Percentiles rank a stretch among this genome's conserved stretches.
Conservation (phyloP, 92 coral and sea anemone species). For the Diadumene lineata region DNA sequence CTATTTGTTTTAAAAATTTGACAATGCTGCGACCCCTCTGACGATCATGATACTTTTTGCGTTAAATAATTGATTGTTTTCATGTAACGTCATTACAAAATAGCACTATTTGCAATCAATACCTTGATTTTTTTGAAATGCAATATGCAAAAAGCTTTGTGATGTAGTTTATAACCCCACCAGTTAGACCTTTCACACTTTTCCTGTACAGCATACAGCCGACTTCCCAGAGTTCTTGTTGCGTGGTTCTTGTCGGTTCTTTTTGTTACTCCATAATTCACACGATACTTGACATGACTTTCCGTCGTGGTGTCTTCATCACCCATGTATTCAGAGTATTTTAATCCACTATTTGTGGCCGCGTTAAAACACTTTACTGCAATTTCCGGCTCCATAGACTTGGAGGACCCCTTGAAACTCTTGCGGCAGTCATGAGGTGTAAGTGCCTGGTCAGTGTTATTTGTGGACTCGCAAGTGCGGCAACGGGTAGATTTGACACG, state of each 20-base stretch:
- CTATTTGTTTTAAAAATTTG: too few species aligned
- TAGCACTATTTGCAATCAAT: too few species aligned
- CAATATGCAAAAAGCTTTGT: constrained; percentile 39
- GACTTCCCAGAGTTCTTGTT: constrained; percentile 16
- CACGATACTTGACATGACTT: constrained; percentile 8
- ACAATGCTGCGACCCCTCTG: too few species aligned
- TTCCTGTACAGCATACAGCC: constrained; percentile 25
- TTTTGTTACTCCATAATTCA: constrained; percentile 31
- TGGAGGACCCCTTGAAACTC: constrained; percentile 30
- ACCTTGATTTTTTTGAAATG: too few species aligned
- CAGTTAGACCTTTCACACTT: constrained; percentile 33
- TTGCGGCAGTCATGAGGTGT: constrained; percentile 34
- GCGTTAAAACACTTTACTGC: constrained; percentile 16
- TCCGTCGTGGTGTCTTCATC: constrained; percentile 44
- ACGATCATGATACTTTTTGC: too few species aligned
- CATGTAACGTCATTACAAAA: too few species aligned
- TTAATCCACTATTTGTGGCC: neutral
- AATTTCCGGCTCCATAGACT: constrained; percentile 26
- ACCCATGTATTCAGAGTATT: constrained; percentile 14
- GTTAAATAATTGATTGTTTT: too few species aligned
- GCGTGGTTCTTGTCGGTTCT: constrained; percentile 39
- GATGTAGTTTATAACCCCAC: constrained; percentile 14
- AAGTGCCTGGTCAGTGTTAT: neutral
- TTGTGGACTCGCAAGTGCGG: constrained; percentile 18
- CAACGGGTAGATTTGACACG: constrained; percentile 24